phyloP scores from a whole-genome alignment of 2,113 vertebrate species.

The Nanorana parkeri region DNA sequence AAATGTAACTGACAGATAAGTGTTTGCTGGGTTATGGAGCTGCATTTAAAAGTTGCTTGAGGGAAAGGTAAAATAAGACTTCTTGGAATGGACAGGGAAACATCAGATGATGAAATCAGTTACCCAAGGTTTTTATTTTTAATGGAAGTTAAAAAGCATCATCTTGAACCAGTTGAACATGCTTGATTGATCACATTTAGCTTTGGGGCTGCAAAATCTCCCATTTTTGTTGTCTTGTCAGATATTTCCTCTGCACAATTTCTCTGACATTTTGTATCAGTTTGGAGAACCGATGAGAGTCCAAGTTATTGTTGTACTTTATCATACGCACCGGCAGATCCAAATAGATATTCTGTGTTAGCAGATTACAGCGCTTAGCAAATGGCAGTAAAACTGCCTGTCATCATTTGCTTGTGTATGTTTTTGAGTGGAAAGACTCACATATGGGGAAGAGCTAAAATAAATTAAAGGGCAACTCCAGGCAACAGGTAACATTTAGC shows the following conservation, averaged over 20 bases:
- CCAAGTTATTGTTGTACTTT: slow-evolving; percentile 21
- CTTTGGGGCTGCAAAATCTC: not conserved
- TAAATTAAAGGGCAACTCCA: too few species aligned
- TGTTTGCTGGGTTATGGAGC: not conserved
- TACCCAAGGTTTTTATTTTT: not conserved
- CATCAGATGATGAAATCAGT: not conserved
- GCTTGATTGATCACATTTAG: slow-evolving; percentile 15
- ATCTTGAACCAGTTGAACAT: not conserved
- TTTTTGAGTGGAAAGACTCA: too few species aligned
- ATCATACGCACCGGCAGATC: slow-evolving; percentile 1
- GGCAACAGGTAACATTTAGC: too few species aligned
- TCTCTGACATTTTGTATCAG: slow-evolving; percentile 14
- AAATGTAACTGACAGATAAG: slow-evolving; percentile 7
- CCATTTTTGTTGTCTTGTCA: slow-evolving; percentile 24
- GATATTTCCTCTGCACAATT: slow-evolving; percentile 11
- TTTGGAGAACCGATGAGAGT: slow-evolving; percentile 17
- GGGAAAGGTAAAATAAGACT: not conserved
- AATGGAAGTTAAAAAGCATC: slow-evolving; percentile 7
- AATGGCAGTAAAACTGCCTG: too few species aligned
- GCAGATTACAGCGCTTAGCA: not conserved
- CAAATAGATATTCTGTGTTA: slow-evolving; percentile 16
- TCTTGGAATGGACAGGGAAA: not conserved
- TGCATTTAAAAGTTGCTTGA: not conserved
- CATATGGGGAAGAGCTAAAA: too few species aligned
- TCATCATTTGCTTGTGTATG: too few species aligned